Evolutionary conservation across 1,140 invertebrate species (phyloP).

Genomic region (Physella acuta): DNA sequence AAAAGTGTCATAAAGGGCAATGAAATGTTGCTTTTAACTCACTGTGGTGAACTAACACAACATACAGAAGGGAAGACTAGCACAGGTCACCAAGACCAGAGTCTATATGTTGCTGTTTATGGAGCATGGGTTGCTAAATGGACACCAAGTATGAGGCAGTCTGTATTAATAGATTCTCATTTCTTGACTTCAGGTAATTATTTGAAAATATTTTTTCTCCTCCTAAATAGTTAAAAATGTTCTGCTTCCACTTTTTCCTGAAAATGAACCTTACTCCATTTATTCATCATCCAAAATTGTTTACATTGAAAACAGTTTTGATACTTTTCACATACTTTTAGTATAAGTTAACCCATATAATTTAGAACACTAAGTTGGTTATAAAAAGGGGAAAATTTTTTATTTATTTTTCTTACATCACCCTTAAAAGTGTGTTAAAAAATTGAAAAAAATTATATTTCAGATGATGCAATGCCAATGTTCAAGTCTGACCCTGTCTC

Average conservation of each 20-base stretch:
- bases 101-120: constrained; percentile 6
- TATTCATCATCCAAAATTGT: too few species aligned
- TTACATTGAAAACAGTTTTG: too few species aligned
- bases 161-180: constrained; percentile 10
- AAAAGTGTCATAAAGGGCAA: background rate
- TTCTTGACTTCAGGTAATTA: constrained; percentile 17
- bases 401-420: too few species aligned
- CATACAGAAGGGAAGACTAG: background rate
- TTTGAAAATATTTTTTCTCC: background rate
- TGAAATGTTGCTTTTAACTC: constrained; percentile 7
- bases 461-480: constrained; percentile 13
- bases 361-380: too few species aligned
- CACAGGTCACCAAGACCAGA: background rate
- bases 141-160: constrained; percentile 11
- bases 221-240: too few species aligned
- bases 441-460: too few species aligned
- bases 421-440: too few species aligned
- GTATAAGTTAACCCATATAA: too few species aligned
- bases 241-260: too few species aligned
- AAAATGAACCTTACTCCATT: too few species aligned
- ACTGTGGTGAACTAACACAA: constrained; percentile 19
- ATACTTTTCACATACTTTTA: too few species aligned
- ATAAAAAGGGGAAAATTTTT: too few species aligned
- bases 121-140: constrained; percentile 12
- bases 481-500: background rate